phyloP scores from a whole-genome alignment of 2,797 vertebrate genomes.

The Rhinichthys osculus region DNA sequence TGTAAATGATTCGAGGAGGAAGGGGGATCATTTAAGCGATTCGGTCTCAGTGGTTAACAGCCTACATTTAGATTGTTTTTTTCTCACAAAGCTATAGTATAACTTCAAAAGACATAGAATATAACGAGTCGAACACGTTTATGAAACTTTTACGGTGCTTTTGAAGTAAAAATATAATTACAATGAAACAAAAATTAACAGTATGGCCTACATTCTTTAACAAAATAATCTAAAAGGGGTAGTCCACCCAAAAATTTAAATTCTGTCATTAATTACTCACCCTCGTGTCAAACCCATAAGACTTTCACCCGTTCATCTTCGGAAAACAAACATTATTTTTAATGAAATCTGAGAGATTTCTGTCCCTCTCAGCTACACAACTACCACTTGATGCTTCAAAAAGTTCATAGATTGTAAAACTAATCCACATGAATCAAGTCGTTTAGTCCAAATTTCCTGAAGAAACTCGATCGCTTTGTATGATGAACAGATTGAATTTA shows the following conservation, averaged over 20 bases:
- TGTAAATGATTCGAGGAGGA: too few relatives aligned
- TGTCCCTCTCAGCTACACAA: too few relatives aligned
- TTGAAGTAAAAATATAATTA: neutral
- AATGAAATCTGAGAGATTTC: neutral
- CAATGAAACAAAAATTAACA: neutral
- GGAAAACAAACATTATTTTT: neutral
- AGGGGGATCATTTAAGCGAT: neutral
- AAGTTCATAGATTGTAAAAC: too few relatives aligned
- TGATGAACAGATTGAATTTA: too few relatives aligned
- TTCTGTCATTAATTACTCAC: neutral
- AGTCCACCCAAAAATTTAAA: neutral
- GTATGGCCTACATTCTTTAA: neutral
- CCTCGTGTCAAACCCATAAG: neutral
- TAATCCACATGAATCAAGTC: too few relatives aligned
- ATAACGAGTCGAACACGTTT: too few relatives aligned
- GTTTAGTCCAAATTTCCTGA: too few relatives aligned
- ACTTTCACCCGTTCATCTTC: neutral
- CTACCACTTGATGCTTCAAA: too few relatives aligned
- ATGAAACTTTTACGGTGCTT: neutral
- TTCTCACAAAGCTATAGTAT: neutral
- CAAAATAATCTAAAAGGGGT: neutral
- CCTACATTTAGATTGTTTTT: neutral
- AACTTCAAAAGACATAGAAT: neutral
- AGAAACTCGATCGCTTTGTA: too few relatives aligned
- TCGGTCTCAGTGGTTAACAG: neutral